phyloP scores from a whole-genome alignment of 2,888 invertebrate species.

The Blastobasis lacticolella region DNA sequence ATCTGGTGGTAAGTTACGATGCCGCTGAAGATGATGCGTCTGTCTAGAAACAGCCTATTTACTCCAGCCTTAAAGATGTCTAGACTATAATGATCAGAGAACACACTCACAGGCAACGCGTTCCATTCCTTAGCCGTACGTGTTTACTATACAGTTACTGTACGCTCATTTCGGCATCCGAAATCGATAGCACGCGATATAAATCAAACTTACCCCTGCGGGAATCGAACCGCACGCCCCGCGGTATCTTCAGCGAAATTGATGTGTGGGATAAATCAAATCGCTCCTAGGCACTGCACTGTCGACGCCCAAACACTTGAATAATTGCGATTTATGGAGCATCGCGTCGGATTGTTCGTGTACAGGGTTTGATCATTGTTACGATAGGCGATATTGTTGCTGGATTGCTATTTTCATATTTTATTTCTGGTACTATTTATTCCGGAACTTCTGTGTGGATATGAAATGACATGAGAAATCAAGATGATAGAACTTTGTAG shows the following conservation, averaged over 20 bases:
- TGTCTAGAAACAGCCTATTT: too few relatives aligned
- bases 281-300: slow-evolving; percentile 29
- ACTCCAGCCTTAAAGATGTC: too few relatives aligned
- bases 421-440: neutral
- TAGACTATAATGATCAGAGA: too few relatives aligned
- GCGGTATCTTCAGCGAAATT: slow-evolving; percentile 53
- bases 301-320: slow-evolving; percentile 58
- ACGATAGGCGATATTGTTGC: neutral
- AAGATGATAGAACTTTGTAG: neutral
- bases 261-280: slow-evolving; percentile 55
- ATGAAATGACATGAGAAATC: neutral
- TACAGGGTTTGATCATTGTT: slow-evolving; percentile 15
- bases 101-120: too few relatives aligned
- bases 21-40: too few relatives aligned
- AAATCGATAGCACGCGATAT: slow-evolving; percentile 7
- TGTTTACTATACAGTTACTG: too few relatives aligned
- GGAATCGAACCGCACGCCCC: slow-evolving; percentile 39
- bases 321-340: slow-evolving; percentile 55
- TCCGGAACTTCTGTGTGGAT: neutral
- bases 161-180: neutral
- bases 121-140: too few relatives aligned
- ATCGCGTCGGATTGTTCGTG: slow-evolving; percentile 6
- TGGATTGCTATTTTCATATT: neutral
- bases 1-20: too few relatives aligned
- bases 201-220: slow-evolving; percentile 24